Conservation (phyloP, 1,140 invertebrate genomes). For the Camponotus floridanus region DNA sequence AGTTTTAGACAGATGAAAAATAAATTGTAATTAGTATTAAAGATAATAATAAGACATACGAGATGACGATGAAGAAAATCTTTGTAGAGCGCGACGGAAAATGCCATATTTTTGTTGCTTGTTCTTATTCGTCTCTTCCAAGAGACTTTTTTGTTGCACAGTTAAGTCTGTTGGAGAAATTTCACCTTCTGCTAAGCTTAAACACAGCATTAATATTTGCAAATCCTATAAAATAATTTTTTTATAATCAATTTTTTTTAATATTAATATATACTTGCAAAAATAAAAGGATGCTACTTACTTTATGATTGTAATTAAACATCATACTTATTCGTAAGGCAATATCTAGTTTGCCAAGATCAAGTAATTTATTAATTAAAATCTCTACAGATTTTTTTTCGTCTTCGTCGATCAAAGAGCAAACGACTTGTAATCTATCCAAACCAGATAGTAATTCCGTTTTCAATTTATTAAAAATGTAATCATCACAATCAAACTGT, state of each 20-base stretch:
- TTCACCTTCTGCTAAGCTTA: constrained; percentile 83
- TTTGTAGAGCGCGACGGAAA: constrained; percentile 75
- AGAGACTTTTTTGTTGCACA: constrained; percentile 76
- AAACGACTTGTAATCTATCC: constrained; percentile 74
- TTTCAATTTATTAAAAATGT: constrained; percentile 80
- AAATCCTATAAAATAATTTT: constrained; percentile 75
- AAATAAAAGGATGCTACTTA: constrained; percentile 55
- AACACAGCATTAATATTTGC: constrained; percentile 81
- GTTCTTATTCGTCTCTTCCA: constrained; percentile 69
- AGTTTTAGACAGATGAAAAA: background rate
- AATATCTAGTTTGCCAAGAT: constrained; percentile 77
- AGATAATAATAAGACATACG: constrained; percentile 67
- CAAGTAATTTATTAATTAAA: constrained; percentile 81
- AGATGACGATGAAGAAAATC: constrained; percentile 76
- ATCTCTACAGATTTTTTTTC: constrained; percentile 76
- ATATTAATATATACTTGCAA: background rate
- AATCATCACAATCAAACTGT: constrained; percentile 70
- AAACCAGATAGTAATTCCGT: constrained; percentile 80
- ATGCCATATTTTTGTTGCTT: constrained; percentile 75
- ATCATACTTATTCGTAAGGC: constrained; percentile 80
- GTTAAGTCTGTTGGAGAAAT: constrained; percentile 80
- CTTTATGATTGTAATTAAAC: constrained; percentile 81
- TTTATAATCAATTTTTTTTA: background rate
- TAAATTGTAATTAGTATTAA: background rate
- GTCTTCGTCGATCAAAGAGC: constrained; percentile 70